Percentiles rank a stretch among this genome's conserved stretches.
These are phyloP conservation scores for Cinclus cinclus DNA, from an alignment of 2,113 vertebrate genomes.

Conservation along the genomic window DNA sequence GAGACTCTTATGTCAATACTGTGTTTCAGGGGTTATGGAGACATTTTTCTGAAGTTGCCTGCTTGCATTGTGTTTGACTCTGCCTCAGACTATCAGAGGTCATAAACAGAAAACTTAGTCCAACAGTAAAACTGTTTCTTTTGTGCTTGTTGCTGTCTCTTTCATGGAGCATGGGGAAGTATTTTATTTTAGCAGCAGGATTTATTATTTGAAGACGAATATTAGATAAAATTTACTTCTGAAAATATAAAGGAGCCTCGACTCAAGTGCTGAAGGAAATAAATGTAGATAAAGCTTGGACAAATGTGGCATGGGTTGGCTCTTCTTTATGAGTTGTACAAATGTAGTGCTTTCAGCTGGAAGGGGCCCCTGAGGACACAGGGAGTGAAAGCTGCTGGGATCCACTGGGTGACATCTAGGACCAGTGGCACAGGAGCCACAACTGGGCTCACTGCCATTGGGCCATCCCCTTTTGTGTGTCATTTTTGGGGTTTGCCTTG, in stretches of 20 bases:
- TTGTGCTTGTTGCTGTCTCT: neutral
- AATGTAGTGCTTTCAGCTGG: neutral
- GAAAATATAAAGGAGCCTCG: neutral
- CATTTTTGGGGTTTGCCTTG: neutral
- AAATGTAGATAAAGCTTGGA: neutral
- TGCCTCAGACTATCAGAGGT: neutral
- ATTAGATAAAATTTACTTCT: slow-evolving; percentile 20
- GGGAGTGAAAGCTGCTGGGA: neutral
- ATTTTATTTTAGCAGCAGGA: neutral
- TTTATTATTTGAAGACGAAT: slow-evolving; percentile 35
- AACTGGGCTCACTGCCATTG: neutral
- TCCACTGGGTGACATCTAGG: neutral
- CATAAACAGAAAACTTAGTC: slow-evolving; percentile 1
- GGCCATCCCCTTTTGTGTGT: neutral
- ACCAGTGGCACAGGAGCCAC: neutral
- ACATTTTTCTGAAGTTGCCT: neutral
- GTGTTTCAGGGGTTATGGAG: neutral
- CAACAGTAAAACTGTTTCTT: neutral
- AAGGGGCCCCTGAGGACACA: neutral
- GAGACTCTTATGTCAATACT: neutral
- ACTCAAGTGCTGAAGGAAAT: neutral
- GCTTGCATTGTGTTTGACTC: neutral
- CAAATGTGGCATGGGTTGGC: neutral
- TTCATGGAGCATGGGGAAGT: neutral
- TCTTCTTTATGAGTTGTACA: neutral